Evolutionary conservation across 1,140 invertebrate genomes (phyloP).

Genomic region (Colletes latitarsis): DNA sequence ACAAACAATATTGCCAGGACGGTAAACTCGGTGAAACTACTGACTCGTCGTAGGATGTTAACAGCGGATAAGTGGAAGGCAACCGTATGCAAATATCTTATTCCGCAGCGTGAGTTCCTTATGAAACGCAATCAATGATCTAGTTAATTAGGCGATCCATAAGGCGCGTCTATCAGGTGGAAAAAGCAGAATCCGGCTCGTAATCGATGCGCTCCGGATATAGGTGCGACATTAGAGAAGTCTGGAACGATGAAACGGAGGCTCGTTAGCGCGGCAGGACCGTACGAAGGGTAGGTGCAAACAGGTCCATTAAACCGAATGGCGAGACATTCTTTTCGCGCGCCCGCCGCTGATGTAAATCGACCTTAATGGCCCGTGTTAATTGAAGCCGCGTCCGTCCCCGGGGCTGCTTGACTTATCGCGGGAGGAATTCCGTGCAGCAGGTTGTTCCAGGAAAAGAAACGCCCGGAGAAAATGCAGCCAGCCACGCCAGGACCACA

Average conservation of each 20-base stretch:
- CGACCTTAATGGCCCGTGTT: slow-evolving; percentile 65
- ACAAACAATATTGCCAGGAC: too few relatives aligned
- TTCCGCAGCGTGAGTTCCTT: background rate
- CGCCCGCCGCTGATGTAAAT: slow-evolving; percentile 62
- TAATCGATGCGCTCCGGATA: slow-evolving; percentile 35
- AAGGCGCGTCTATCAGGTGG: background rate
- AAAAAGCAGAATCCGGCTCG: slow-evolving; percentile 12
- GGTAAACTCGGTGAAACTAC: too few relatives aligned
- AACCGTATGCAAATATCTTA: background rate
- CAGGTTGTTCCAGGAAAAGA: slow-evolving; percentile 40
- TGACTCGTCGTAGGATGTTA: too few relatives aligned
- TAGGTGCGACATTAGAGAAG: slow-evolving; percentile 25
- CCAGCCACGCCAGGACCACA: background rate
- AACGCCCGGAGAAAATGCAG: slow-evolving; percentile 14
- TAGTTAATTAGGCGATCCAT: slow-evolving; percentile 17
- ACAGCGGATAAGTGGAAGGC: background rate
- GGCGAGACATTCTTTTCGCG: slow-evolving; percentile 65
- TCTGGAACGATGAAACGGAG: background rate
- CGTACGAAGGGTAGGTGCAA: slow-evolving; percentile 63
- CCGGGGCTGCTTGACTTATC: slow-evolving; percentile 57
- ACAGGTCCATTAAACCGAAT: slow-evolving; percentile 66
- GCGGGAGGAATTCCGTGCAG: slow-evolving; percentile 56
- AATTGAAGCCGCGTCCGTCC: slow-evolving; percentile 59
- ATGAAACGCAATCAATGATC: background rate
- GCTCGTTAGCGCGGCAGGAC: slow-evolving; percentile 54